A percentile compares a stretch with the other conserved stretches of the same genome.
Conservation (phyloP, 2,888 invertebrate species). For the Rhingia rostrata region DNA sequence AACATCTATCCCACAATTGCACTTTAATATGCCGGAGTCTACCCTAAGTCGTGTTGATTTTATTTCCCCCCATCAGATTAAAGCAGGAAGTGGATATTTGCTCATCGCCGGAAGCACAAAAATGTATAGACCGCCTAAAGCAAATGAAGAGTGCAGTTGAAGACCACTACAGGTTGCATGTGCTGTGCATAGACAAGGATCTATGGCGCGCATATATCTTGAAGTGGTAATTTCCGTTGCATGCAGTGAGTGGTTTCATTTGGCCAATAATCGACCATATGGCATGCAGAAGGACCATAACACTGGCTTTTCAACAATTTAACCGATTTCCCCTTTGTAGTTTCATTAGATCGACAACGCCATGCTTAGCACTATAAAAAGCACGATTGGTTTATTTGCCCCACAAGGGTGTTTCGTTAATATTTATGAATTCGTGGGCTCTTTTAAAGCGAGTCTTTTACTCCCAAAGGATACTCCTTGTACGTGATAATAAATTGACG, state of each 20-base stretch:
- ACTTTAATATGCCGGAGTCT: background rate
- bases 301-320: background rate
- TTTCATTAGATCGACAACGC: background rate
- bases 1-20: background rate
- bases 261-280: background rate
- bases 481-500: conserved; percentile 19
- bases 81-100: conserved; percentile 16
- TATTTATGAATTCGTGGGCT: conserved; percentile 19
- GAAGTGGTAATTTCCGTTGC: conserved; percentile 37
- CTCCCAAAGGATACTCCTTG: background rate
- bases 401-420: background rate
- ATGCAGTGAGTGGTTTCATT: background rate
- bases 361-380: background rate
- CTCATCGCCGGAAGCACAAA: background rate
- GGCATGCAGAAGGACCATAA: conserved; percentile 16
- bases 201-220: background rate
- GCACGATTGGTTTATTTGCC: background rate
- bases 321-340: background rate
- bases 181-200: background rate
- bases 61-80: background rate
- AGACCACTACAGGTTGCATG: conserved; percentile 23
- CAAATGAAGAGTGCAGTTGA: background rate
- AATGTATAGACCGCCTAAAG: background rate
- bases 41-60: background rate
- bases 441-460: conserved; percentile 1